Percentiles rank a stretch among this genome's conserved stretches.
Conservation (phyloP, 1,140 invertebrate species). For the Scylla paramamosain region DNA sequence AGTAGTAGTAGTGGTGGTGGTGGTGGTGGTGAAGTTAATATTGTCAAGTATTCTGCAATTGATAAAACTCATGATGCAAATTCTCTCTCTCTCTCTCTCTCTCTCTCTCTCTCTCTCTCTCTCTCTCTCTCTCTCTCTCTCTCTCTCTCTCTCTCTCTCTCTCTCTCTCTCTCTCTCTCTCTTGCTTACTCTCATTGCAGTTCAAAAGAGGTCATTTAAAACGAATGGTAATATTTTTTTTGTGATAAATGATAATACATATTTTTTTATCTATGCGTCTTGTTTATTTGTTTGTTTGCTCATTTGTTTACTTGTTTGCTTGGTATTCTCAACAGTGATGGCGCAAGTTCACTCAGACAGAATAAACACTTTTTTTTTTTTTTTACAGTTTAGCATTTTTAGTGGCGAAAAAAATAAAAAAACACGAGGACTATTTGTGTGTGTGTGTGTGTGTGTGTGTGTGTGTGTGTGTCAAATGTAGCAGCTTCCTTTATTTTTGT, state of each 20-base stretch:
- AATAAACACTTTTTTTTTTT: background rate
- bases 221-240: too few species aligned
- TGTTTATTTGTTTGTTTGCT: conserved; percentile 36
- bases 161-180: conserved; percentile 51
- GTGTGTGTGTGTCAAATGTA: background rate
- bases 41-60: too few species aligned
- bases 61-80: too few species aligned
- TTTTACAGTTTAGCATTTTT: background rate
- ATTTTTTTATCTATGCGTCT: background rate
- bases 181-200: background rate
- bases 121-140: too few species aligned
- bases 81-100: too few species aligned
- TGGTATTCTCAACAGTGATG: background rate
- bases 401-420: background rate
- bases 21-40: too few species aligned
- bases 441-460: too few species aligned
- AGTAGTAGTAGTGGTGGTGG: too few species aligned
- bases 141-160: background rate
- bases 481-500: background rate
- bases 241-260: too few species aligned
- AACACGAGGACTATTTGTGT: background rate
- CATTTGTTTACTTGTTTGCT: background rate
- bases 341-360: background rate
- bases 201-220: background rate
- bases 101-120: too few species aligned